Evolutionary conservation across 2,888 invertebrate genomes (phyloP), one percentile per base, ranked within the genome.

Genomic region (Tenthredo scrophulariae): DNA sequence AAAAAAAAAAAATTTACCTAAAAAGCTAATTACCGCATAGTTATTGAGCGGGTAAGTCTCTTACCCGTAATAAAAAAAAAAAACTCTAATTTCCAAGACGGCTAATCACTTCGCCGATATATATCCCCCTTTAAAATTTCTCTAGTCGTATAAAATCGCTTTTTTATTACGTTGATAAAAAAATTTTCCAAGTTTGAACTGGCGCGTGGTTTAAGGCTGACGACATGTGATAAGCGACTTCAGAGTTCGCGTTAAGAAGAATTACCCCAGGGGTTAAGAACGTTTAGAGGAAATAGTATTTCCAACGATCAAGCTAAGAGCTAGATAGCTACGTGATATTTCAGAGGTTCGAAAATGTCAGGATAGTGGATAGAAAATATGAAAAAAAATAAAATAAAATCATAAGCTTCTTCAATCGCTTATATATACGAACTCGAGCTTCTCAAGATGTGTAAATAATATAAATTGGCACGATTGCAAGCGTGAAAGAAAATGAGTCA

Each of bases 381-480:
- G 15, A 22, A 29, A 4, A 13, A 13, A 4, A 62, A 7, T 26
- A 15, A 26, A n/a, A 26, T 13, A 62, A 62, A 26, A 22, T 18
- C 18, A 26, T 33, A 33, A 13, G 26, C 5, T 18, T 33, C 67
- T 62, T 62, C 62, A 29, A 62, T n/a, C n/a, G 13, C 29, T 72
- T 72, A 33, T 33, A 33, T 33, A 33, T 33, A n/a, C 50, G 50
- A 50, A n/a, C 50, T 10, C 72, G 1, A 18, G 33, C 33, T 10
- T 33, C 33, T 9, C n/a, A 9, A n/a, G 22, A 33, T 54, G 33
- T 54, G 26, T 26, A 26, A 18, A 26, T 3, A 75, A n/a, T 50
- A 43, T 79, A 58, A 79, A 79, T 79, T 79, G 79, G 79, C 79
- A 79, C 54, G 62, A 62, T 62, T 62, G 26, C 62, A 26, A 79